Evolutionary conservation across 2,113 vertebrate species (phyloP), one percentile per base, ranked within the genome.

Genomic region (Pterocles gutturalis): DNA sequence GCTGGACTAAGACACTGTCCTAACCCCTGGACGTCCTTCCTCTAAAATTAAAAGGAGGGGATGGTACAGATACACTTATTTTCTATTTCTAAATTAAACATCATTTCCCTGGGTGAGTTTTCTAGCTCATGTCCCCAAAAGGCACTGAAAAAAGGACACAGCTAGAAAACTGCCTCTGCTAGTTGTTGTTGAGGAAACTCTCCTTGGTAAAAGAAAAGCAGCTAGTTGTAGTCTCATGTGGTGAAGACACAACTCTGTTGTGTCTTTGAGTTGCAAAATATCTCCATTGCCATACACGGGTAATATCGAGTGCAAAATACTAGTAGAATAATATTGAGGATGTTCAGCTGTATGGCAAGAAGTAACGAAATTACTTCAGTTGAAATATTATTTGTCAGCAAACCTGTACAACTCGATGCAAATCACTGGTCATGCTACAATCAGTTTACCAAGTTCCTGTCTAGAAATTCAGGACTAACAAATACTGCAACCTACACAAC

Each of bases 161-260:
- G 11, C 7, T 43, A 28, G 29, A 57, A 87, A 92, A n/a, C 10
- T 13, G 2, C 6, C 19, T 83, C 48, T 90, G 25, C 1, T 45
- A 17, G 9, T n/a, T 45, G 6, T 16, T 70, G 16, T 29, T 92
- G 41, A 5, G 21, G 53, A 82, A 76, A 51, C 24, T 38, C 11
- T 31, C 45, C 16, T 28, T 45, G 20, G 11, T 79, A 34, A 73
- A 65, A 76, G 43, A 20, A 43, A 76, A 69, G 26, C 29, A 15
- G 5, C 4, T 55, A 20, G 29, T 43, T 66, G 26, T 72, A 33
- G 29, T 53, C 54, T 60, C 46, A 28, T 0, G 0, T n/a, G 25
- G 11, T 62, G n/a, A 93, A 77, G 36, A 17, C 9, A 16, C 70
- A 51, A 38, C 7, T 67, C 17, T 49, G 3, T 22, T 36, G 31